These are phyloP conservation scores for Rotaria macrura DNA, from an alignment of 2,888 invertebrate genomes.

Conservation along the genomic window DNA sequence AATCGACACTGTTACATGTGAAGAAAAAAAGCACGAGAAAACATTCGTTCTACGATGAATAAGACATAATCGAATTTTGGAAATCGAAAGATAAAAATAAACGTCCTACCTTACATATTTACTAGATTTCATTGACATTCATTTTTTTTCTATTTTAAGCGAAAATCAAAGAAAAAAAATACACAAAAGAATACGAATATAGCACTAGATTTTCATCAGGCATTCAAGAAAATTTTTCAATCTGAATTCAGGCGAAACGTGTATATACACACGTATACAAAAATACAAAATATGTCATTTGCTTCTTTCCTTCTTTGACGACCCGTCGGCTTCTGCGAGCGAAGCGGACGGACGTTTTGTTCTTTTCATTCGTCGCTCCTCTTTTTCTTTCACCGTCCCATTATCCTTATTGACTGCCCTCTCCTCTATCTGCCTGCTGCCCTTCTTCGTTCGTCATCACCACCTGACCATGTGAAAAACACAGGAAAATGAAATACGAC, in stretches of 20 bases:
- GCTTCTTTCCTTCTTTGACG: slow-evolving; percentile 8
- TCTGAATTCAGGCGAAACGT: background rate
- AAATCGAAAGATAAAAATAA: background rate
- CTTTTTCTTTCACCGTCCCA: background rate
- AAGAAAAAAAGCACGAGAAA: too few species aligned
- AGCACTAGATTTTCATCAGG: background rate
- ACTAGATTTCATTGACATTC: background rate
- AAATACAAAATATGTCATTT: slow-evolving; percentile 3
- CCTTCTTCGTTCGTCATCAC: background rate
- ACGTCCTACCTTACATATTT: background rate
- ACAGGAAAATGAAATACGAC: background rate
- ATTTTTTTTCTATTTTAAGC: background rate
- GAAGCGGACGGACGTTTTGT: background rate
- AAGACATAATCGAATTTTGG: too few species aligned
- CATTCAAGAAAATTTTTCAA: background rate
- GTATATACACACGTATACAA: background rate
- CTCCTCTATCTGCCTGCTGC: background rate
- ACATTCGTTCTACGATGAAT: too few species aligned
- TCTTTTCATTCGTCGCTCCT: background rate
- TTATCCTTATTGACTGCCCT: background rate
- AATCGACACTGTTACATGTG: too few species aligned
- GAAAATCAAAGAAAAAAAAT: background rate
- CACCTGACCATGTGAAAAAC: background rate
- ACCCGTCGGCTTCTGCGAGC: slow-evolving; percentile 12
- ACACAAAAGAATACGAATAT: background rate